These are phyloP conservation scores for Phyto melanocephala DNA, from an alignment of 2,888 invertebrate species.

Conservation along the genomic window DNA sequence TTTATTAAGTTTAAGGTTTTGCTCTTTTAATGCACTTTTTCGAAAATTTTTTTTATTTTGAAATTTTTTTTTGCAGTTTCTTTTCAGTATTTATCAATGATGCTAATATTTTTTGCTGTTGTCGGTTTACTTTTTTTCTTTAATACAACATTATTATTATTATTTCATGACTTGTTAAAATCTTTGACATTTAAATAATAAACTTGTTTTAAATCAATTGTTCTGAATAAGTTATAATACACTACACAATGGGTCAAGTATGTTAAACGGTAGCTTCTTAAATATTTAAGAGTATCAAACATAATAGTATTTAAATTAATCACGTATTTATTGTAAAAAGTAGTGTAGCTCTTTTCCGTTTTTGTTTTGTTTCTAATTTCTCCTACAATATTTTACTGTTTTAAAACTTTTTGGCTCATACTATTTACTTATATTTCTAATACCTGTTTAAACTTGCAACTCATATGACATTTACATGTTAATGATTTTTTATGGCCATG, in stretches of 20 bases:
- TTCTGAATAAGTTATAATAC: neutral
- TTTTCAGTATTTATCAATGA: neutral
- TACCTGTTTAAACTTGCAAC: neutral
- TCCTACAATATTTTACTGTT: neutral
- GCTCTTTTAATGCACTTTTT: neutral
- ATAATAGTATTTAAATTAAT: too few relatives aligned
- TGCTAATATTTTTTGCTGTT: neutral
- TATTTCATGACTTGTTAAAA: conserved; percentile 12
- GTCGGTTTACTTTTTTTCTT: too few relatives aligned
- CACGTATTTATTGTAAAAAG: too few relatives aligned
- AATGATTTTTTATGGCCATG: neutral
- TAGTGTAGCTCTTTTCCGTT: too few relatives aligned
- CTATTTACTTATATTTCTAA: neutral
- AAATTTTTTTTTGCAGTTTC: neutral
- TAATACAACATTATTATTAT: conserved; percentile 15
- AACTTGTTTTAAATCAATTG: neutral
- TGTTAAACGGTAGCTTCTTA: neutral
- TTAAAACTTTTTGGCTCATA: neutral
- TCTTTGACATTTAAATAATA: conserved; percentile 16
- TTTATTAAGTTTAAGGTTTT: conserved; percentile 49
- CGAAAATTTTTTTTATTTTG: neutral
- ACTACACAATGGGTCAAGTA: too few relatives aligned
- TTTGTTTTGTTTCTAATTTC: neutral
- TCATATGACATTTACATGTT: neutral
- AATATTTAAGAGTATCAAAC: too few relatives aligned